Percentiles rank a stretch among this genome's conserved stretches.
Evolutionary conservation across 2,797 vertebrate species (phyloP).

Genomic region (Spinus olivaceus): DNA sequence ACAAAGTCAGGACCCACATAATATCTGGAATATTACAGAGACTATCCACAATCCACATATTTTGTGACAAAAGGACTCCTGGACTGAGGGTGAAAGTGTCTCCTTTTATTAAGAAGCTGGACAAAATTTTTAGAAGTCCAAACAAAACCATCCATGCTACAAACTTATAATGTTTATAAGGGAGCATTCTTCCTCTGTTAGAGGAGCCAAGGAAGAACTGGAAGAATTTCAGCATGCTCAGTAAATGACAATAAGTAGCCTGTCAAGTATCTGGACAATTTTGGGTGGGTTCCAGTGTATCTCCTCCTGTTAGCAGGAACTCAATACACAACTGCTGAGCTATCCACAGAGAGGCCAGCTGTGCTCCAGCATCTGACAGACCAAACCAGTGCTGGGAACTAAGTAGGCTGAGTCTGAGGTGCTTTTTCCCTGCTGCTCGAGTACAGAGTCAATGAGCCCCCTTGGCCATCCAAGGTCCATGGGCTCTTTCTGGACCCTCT

Average conservation of each 20-base stretch:
- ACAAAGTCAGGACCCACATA: neutral
- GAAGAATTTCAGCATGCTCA: neutral
- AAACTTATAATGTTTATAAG: neutral
- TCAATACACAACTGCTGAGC: neutral
- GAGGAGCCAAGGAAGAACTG: neutral
- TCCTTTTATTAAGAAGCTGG: neutral
- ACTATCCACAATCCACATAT: fast-evolving
- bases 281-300: neutral
- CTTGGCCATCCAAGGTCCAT: fast-evolving
- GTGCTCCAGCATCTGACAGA: neutral
- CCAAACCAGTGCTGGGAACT: neutral
- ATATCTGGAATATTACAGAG: neutral
- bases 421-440: neutral
- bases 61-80: neutral
- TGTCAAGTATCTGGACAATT: neutral
- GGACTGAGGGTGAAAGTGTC: neutral
- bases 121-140: neutral
- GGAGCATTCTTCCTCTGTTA: neutral
- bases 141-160: neutral
- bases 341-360: neutral
- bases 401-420: neutral
- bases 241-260: neutral
- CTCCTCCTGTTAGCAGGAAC: neutral
- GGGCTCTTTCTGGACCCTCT: fast-evolving
- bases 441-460: fast-evolving